Evolutionary conservation across 2,113 vertebrate genomes (phyloP).

Genomic region (Trachemys scripta): DNA sequence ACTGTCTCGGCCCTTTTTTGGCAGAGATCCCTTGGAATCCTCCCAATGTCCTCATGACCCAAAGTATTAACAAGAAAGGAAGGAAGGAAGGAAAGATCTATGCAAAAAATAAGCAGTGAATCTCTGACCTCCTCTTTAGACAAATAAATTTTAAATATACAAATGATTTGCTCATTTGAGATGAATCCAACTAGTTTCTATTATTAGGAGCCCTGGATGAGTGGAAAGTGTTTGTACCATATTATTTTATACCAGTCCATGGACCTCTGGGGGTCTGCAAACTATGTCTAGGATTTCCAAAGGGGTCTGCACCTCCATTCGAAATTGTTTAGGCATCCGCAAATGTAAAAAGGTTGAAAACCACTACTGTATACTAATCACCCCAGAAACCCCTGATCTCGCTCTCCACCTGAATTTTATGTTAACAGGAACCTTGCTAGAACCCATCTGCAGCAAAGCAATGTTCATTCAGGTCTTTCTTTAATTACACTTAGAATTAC

Average conservation of each 20-base stretch:
- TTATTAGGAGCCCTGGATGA: fast-evolving
- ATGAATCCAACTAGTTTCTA: fast-evolving
- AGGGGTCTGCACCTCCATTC: too few species aligned
- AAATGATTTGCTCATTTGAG: neutral
- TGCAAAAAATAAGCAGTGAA: fast-evolving
- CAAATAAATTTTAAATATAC: neutral
- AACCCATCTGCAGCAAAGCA: neutral
- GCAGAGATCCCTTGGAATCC: neutral
- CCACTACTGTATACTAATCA: too few species aligned
- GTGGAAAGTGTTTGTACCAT: neutral
- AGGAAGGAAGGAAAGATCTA: neutral
- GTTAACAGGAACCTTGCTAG: neutral
- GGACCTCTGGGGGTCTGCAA: too few species aligned
- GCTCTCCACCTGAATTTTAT: neutral
- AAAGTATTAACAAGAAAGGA: neutral
- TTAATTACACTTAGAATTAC: neutral
- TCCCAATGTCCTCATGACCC: neutral
- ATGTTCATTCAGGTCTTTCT: neutral
- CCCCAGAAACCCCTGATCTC: neutral
- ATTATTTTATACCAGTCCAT: neutral
- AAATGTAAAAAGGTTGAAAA: too few species aligned
- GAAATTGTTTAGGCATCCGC: too few species aligned
- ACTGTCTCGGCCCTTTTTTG: neutral
- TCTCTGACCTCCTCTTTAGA: fast-evolving
- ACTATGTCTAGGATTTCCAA: too few species aligned